phyloP scores from a whole-genome alignment of 2,113 vertebrate genomes.

The Brachirus orientalis region DNA sequence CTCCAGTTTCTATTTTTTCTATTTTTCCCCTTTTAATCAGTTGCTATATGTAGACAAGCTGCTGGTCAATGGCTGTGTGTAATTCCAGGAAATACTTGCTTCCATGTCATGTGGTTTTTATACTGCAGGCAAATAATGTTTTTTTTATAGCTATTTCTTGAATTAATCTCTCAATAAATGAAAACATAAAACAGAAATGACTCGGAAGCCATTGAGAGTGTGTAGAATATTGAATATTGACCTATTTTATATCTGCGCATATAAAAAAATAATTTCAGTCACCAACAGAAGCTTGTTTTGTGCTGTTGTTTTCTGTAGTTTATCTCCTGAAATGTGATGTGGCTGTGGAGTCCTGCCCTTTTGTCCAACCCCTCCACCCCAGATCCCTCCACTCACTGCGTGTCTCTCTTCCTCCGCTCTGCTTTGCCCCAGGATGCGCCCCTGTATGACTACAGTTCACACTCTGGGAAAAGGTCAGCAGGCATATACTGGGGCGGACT shows the following conservation, averaged over 20 bases:
- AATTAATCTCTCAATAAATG: neutral
- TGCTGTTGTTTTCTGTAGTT: neutral
- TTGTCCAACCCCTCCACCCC: conserved; percentile 6
- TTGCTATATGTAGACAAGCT: conserved; percentile 1
- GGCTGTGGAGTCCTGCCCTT: conserved; percentile 35
- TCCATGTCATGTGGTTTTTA: neutral
- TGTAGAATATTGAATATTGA: neutral
- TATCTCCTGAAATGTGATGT: conserved; percentile 33
- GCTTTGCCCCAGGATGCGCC: conserved; percentile 31
- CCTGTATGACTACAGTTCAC: conserved; percentile 37
- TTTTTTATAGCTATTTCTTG: too few species aligned
- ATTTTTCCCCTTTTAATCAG: conserved; percentile 1
- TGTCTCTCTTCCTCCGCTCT: conserved; percentile 4
- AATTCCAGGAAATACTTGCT: conserved; percentile 12
- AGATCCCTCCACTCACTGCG: neutral
- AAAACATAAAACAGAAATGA: neutral
- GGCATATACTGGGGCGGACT: conserved; percentile 28
- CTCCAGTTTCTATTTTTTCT: neutral
- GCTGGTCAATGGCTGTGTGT: neutral
- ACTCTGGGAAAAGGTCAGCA: conserved; percentile 65
- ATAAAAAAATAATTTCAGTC: neutral
- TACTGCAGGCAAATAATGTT: neutral
- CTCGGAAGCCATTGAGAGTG: too few species aligned
- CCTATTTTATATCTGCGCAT: conserved; percentile 2
- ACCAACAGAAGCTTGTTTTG: neutral